phyloP scores from a whole-genome alignment of 2,888 invertebrate genomes.

The Hemistola chrysoprasaria region DNA sequence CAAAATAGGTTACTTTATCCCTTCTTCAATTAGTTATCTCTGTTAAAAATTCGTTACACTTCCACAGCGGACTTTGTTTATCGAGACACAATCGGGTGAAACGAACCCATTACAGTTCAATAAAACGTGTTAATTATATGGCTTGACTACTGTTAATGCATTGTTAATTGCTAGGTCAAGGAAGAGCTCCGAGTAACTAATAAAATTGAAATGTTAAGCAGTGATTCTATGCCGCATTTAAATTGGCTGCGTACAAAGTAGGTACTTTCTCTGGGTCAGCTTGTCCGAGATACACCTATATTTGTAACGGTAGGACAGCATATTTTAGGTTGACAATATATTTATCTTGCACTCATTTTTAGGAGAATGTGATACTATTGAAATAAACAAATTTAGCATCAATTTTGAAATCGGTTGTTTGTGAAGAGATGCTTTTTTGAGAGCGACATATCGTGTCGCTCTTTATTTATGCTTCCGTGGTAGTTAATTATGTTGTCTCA shows the following conservation, averaged over 20 bases:
- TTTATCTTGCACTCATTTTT: constrained; percentile 38
- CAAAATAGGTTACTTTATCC: constrained; percentile 23
- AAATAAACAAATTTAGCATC: too few relatives aligned
- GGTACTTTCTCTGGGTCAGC: constrained; percentile 48
- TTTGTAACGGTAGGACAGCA: constrained; percentile 50
- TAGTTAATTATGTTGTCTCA: constrained; percentile 55
- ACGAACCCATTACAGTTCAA: constrained; percentile 26
- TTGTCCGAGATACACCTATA: constrained; percentile 34
- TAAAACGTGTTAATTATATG: constrained; percentile 37
- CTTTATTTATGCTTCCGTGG: constrained; percentile 38
- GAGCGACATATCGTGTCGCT: constrained; percentile 13
- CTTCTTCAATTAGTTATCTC: constrained; percentile 22
- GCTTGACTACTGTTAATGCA: constrained; percentile 34
- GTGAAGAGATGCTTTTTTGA: constrained; percentile 6
- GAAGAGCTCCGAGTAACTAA: constrained; percentile 35
- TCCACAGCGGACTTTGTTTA: constrained; percentile 23
- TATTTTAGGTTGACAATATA: constrained; percentile 36
- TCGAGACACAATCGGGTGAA: constrained; percentile 14
- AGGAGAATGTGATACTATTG: not conserved
- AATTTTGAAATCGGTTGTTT: too few relatives aligned
- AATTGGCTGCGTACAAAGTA: constrained; percentile 22
- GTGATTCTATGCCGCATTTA: constrained; percentile 16
- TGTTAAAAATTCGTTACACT: constrained; percentile 27
- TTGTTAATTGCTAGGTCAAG: constrained; percentile 44
- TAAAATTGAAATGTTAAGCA: constrained; percentile 36